A percentile compares a stretch with the other conserved stretches of the same genome.
Evolutionary conservation across 2,113 vertebrate genomes (phyloP).

Genomic region (Marcusenius ussheri): DNA sequence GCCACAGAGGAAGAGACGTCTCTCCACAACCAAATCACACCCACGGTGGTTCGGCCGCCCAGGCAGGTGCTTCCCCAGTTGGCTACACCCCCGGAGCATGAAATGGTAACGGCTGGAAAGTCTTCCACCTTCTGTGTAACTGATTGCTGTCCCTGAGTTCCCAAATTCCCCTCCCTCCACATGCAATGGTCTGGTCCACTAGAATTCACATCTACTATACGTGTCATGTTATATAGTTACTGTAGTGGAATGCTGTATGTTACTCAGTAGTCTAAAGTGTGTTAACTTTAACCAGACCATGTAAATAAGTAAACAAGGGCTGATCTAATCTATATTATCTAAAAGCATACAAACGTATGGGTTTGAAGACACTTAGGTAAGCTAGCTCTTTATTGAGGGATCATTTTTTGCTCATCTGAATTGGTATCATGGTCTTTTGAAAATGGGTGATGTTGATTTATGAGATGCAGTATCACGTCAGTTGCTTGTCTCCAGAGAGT

Average conservation of each 20-base stretch:
- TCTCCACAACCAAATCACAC: constrained; percentile 74
- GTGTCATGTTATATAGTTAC: neutral
- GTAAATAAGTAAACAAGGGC: neutral
- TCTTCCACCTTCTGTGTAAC: neutral
- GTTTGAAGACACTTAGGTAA: neutral
- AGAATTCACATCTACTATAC: neutral
- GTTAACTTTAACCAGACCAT: neutral
- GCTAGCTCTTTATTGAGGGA: neutral
- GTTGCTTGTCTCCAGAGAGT: neutral
- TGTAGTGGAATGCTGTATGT: neutral
- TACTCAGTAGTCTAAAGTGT: neutral
- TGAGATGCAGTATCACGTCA: neutral
- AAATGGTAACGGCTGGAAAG: constrained; percentile 55
- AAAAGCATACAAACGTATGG: neutral
- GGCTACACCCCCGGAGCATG: constrained; percentile 48
- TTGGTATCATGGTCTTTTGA: neutral
- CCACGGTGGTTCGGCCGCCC: constrained; percentile 71
- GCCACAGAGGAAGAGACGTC: constrained; percentile 76
- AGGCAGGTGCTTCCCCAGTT: constrained; percentile 61
- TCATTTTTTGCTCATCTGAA: neutral
- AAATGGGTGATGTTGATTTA: neutral
- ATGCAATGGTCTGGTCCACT: neutral
- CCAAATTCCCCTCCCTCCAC: neutral
- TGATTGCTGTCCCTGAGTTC: neutral
- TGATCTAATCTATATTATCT: neutral